Base-by-base conservation (phyloP, 1,140 invertebrate genomes). In the Nixonia krombeini region DNA sequence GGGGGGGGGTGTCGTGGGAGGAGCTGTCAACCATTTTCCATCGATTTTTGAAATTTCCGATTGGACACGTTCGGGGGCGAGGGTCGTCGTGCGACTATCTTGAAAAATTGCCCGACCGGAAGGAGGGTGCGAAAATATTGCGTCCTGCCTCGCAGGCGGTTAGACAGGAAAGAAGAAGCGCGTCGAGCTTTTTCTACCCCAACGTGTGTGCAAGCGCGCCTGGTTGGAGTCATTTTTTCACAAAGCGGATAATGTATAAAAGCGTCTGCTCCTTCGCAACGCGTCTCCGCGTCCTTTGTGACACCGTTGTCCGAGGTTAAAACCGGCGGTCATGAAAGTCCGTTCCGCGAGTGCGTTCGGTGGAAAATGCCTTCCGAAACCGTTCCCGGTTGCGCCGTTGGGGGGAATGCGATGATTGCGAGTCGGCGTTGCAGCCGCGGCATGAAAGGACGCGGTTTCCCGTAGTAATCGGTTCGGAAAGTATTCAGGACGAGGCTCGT, bases 21-120 rank as follows among this genome's bases (percentile, higher is more conserved):
- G n/a, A n/a, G n/a, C n/a, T n/a, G n/a, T n/a, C n/a, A n/a, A 59
- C 72, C 72, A 76, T 74, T 76, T 74, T 76, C 33, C 71, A 67
- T 74, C 38, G 65, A 74, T 76, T 76, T 74, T 73, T 25, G 37
- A 29, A 70, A 65, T 67, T 73, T 74, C 57, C 62, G 61, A 76
- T 74, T 73, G 70, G 70, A 53, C 65, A 70, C 53, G 57, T 50
- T 66, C 53, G 52, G n/a, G n/a, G n/a, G 26, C 58, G 61, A 69
- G 62, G 59, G 58, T 57, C n/a, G n/a, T n/a, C n/a, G n/a, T n/a
- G n/a, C n/a, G 46, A 64, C 29, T 61, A 66, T 74, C 73, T 76
- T 70, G 61, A 77, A 75, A 77, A 77, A 73, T 77, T 72, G 58
- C 33, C 68, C 65, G 61, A 50, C 62, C 63, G 73, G 66, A 75